phyloP scores from a whole-genome alignment of 2,113 vertebrate genomes.

The Melanostigma gelatinosum region DNA sequence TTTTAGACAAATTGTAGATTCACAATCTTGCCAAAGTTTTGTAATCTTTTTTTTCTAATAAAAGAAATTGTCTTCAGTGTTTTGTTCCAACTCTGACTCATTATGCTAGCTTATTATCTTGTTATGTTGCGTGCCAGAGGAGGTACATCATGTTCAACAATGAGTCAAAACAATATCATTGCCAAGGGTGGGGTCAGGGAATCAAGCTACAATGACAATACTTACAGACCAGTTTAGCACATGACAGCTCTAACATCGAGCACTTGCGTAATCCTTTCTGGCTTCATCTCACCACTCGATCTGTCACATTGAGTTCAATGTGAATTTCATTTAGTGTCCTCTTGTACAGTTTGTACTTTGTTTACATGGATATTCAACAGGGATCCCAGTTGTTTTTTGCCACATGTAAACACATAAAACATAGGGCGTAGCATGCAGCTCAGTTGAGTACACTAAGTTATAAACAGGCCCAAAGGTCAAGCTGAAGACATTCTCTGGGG shows the following conservation, averaged over 20 bases:
- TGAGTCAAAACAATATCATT: conserved; percentile 48
- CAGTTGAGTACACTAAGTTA: conserved; percentile 3
- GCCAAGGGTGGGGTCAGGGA: conserved; percentile 31
- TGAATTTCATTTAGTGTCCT: conserved; percentile 12
- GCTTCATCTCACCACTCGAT: neutral
- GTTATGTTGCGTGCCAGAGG: conserved; percentile 24
- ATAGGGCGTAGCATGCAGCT: conserved; percentile 20
- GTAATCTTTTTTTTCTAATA: conserved; percentile 74
- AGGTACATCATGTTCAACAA: conserved; percentile 50
- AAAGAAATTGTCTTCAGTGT: conserved; percentile 50
- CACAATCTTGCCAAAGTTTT: conserved; percentile 74
- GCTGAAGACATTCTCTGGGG: neutral
- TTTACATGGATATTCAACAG: conserved; percentile 32
- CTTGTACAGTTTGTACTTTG: conserved; percentile 42
- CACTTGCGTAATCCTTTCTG: neutral
- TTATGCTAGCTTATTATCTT: neutral
- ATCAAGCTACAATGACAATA: conserved; percentile 23
- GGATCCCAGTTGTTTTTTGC: conserved; percentile 29
- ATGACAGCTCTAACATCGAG: conserved; percentile 18
- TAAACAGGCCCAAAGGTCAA: conserved; percentile 43
- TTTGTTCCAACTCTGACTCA: conserved; percentile 24
- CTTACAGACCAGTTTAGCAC: conserved; percentile 32
- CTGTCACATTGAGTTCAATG: neutral
- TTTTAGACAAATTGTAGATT: conserved; percentile 78
- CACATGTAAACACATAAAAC: conserved; percentile 29